Evolutionary conservation across 2,113 vertebrate genomes (phyloP).

Genomic region (Hemichromis elongatus): DNA sequence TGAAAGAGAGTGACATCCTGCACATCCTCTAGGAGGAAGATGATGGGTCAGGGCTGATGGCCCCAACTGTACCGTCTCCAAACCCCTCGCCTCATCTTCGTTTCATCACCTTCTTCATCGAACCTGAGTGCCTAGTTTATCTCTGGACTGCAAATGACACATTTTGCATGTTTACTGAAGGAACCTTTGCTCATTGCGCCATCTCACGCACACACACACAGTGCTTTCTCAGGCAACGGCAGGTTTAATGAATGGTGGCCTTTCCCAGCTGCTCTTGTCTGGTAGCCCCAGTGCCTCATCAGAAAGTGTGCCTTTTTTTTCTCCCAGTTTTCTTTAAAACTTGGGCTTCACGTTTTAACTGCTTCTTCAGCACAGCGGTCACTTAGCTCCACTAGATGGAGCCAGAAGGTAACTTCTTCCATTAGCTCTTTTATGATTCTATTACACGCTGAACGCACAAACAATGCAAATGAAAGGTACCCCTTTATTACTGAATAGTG

Average conservation of each 20-base stretch:
- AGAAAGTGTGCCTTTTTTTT: not conserved
- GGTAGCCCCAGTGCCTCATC: not conserved
- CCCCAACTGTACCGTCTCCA: conserved; percentile 13
- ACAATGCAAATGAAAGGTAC: conserved; percentile 68
- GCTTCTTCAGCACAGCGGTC: not conserved
- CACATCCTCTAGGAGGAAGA: conserved; percentile 77
- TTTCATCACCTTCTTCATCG: conserved; percentile 20
- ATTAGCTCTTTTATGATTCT: not conserved
- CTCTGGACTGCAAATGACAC: conserved; percentile 47
- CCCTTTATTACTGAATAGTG: conserved; percentile 2
- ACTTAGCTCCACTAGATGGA: conserved; percentile 18
- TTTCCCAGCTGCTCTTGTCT: not conserved
- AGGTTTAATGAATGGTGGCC: not conserved
- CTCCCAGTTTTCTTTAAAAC: not conserved
- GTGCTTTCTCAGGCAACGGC: not conserved
- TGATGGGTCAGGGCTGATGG: not conserved
- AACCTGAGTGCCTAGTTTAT: conserved; percentile 17
- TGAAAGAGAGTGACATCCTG: conserved; percentile 82
- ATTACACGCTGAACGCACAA: conserved; percentile 52
- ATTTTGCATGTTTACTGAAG: not conserved
- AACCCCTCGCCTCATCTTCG: not conserved
- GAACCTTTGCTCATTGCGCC: conserved; percentile 8
- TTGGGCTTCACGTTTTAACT: not conserved
- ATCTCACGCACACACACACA: not conserved
- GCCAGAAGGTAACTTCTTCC: not conserved